Base-by-base conservation (phyloP, 2,797 vertebrate genomes). In the Argya squamiceps region DNA sequence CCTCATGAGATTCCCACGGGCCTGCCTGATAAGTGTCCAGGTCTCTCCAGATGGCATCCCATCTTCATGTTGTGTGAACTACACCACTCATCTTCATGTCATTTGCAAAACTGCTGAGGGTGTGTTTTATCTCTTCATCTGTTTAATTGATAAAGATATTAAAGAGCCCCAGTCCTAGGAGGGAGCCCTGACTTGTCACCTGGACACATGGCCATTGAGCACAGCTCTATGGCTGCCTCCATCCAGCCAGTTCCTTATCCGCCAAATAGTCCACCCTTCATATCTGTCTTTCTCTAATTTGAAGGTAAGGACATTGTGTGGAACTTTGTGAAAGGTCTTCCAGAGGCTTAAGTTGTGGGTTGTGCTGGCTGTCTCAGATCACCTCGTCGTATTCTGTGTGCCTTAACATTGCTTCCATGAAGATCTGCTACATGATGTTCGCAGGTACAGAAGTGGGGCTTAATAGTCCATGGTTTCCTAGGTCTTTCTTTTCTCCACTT, bases 101-200 rank as follows among this genome's bases (percentile, higher is more conserved):
- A 22, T 63, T 17, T 63, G 26, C 34, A 62, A 22, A 47, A 41
- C 36, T 86, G 29, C 30, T 69, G 49, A 32, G 9, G 4, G 10
- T 55, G 12, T 29, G 32, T 15, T 55, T 0, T 0, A 32, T 47
- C 21, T 16, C 26, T 78, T 63, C 0, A 2, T 70, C 17, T 49
- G 6, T 55, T 53, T 63, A 15, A 41, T 36, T 63, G 41, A 47
- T 49, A 32, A 78, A 78, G 56, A 32, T 26, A 27, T 9, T 47
- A 27, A 55, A 55, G 32, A 55, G 21, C 12, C 29, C 13, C 0
- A 0, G 2, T 69, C 21, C 14, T 49, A 55, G 27, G 12, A 47
- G 21, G 46, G 26, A 74, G 24, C 14, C 5, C 9, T 56, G 29
- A 62, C 20, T 69, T 24, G 16, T 46, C 39, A 53, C 11, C 16